Conservation (phyloP, 2,888 invertebrate genomes). For the Callyntrura guangdongensis region DNA sequence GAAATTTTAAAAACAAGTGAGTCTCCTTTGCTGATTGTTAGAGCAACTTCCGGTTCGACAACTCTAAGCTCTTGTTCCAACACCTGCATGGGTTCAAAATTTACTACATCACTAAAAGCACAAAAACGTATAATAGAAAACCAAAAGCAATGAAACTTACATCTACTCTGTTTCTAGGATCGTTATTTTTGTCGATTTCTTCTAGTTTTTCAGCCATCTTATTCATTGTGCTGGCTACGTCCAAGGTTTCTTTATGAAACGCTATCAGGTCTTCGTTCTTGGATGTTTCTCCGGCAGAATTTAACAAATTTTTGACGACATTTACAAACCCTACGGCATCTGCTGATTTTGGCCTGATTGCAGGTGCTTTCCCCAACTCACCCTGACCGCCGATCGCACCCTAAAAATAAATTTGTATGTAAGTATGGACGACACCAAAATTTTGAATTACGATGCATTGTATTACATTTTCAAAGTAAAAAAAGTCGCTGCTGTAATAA, state of each 20-base stretch:
- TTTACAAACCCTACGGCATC: conserved; percentile 77
- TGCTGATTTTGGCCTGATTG: conserved; percentile 35
- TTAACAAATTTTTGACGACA: conserved; percentile 70
- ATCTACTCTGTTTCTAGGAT: conserved; percentile 89
- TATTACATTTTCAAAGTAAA: too few species aligned
- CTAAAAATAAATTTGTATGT: conserved; percentile 5
- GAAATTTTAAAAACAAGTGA: conserved; percentile 88
- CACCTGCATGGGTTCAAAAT: conserved; percentile 86
- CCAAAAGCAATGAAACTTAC: conserved; percentile 85
- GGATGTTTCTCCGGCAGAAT: conserved; percentile 41
- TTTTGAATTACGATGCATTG: conserved; percentile 16
- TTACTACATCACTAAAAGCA: not conserved
- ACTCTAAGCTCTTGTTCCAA: conserved; percentile 89
- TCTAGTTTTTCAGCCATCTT: conserved; percentile 88
- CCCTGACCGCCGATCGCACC: conserved; percentile 20
- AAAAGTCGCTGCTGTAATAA: too few species aligned
- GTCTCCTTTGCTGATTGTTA: conserved; percentile 92
- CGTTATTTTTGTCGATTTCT: conserved; percentile 88
- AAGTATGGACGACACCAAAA: not conserved
- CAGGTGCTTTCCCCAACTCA: conserved; percentile 9
- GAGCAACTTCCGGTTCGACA: conserved; percentile 92
- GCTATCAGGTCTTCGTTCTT: conserved; percentile 86
- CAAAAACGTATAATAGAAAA: not conserved
- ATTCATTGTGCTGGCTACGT: conserved; percentile 88
- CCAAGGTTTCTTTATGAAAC: conserved; percentile 87